Evolutionary conservation across 92 coral and sea anemone species (phyloP).

Genomic region (Phenganax subtilis): DNA sequence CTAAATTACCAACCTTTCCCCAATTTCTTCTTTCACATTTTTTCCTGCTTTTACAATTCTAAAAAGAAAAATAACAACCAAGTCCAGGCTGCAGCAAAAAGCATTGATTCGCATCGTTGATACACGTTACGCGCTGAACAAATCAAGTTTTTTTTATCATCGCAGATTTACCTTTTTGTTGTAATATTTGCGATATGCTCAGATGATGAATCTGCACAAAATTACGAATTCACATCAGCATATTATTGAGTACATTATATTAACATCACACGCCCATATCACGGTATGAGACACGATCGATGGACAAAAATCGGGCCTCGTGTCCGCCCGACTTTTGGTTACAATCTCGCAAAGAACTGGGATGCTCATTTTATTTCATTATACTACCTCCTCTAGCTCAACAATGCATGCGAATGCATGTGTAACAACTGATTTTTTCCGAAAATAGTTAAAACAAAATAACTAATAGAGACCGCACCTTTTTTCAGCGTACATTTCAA

Average conservation of each 20-base stretch:
- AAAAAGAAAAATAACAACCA: not conserved
- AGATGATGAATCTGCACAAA: not conserved
- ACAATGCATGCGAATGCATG: not conserved
- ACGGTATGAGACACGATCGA: too few relatives aligned
- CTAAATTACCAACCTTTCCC: constrained; percentile 11
- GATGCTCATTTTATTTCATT: too few relatives aligned
- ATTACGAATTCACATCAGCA: not conserved
- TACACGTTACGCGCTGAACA: not conserved
- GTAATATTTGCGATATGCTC: not conserved
- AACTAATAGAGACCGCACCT: not conserved
- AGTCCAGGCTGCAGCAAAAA: not conserved
- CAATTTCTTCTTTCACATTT: constrained; percentile 18
- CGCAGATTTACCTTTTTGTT: constrained; percentile 10
- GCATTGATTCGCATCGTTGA: not conserved
- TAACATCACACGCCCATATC: not conserved
- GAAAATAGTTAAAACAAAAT: not conserved
- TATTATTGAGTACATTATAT: not conserved
- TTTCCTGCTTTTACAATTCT: constrained; percentile 24
- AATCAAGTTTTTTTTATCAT: not conserved
- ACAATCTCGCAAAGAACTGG: too few relatives aligned
- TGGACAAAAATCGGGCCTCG: too few relatives aligned
- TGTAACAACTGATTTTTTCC: not conserved
- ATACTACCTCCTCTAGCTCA: too few relatives aligned
- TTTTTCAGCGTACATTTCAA: not conserved
- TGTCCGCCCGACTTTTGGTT: too few relatives aligned